Percentiles rank a stretch among this genome's conserved stretches.
These are phyloP conservation scores for Indicator maculatus DNA, from an alignment of 2,113 vertebrate species.

Conservation along the genomic window DNA sequence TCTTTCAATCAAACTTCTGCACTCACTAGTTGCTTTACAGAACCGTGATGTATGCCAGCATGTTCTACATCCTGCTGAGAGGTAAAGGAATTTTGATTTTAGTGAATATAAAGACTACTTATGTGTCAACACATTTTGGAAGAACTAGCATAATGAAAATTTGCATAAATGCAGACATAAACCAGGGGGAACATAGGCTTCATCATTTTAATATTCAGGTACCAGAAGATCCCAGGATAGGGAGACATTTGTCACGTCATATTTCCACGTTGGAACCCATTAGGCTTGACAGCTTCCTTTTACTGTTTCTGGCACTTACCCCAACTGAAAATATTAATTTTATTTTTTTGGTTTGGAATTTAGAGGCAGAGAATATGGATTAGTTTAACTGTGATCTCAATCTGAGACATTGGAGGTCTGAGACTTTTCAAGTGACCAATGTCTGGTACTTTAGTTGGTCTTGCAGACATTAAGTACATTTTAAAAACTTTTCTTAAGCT, in stretches of 20 bases:
- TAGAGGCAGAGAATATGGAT: not conserved
- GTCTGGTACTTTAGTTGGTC: not conserved
- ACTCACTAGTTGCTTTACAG: not conserved
- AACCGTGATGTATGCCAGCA: not conserved
- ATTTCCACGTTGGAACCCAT: not conserved
- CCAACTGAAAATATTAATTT: fast-evolving
- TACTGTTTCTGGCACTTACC: not conserved
- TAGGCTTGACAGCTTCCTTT: not conserved
- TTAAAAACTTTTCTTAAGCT: not conserved
- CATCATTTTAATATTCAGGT: not conserved
- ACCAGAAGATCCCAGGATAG: not conserved
- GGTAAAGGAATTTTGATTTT: not conserved
- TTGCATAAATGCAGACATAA: not conserved
- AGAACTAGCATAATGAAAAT: not conserved
- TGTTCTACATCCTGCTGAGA: not conserved
- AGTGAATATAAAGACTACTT: not conserved
- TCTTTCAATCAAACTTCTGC: not conserved
- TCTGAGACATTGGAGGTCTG: not conserved
- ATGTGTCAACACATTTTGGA: not conserved
- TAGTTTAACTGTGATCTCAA: not conserved
- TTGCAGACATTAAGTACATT: not conserved
- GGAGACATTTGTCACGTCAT: not conserved
- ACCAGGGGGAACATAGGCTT: not conserved
- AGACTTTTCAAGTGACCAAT: not conserved
- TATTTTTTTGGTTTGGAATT: not conserved